Evolutionary conservation across 2,113 vertebrate species (phyloP).

Genomic region (Bothrops jararaca): DNA sequence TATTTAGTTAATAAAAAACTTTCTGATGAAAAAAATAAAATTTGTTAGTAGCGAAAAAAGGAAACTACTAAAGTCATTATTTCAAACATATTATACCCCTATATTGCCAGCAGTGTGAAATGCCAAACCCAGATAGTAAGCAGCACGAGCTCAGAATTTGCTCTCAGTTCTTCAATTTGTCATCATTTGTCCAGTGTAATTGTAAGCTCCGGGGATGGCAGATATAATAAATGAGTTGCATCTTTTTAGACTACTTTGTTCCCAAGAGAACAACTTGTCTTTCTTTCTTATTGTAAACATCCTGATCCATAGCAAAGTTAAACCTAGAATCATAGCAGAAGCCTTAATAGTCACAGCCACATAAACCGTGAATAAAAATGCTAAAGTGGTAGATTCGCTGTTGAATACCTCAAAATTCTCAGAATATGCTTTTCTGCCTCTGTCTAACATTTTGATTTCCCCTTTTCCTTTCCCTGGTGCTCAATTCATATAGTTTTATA

Average conservation of each 20-base stretch:
- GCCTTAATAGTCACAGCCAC: neutral
- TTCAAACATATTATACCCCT: constrained; percentile 33
- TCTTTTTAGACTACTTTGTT: constrained; percentile 39
- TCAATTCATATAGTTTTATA: neutral
- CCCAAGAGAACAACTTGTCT: constrained; percentile 42
- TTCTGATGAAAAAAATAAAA: neutral
- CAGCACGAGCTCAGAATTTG: constrained; percentile 40
- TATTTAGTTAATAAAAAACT: neutral
- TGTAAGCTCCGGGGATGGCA: constrained; percentile 40
- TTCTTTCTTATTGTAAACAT: constrained; percentile 48
- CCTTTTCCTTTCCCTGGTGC: too few relatives aligned
- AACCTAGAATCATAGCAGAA: neutral
- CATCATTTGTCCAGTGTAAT: constrained; percentile 56
- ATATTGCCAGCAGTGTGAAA: constrained; percentile 30
- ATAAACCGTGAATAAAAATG: neutral
- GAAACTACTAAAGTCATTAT: constrained; percentile 1
- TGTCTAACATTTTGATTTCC: neutral
- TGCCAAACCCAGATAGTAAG: constrained; percentile 17
- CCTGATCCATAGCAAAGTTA: constrained; percentile 15
- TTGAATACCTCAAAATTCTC: neutral
- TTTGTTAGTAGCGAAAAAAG: neutral
- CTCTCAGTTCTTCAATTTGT: constrained; percentile 53
- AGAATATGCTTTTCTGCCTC: neutral
- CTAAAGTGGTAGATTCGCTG: neutral
- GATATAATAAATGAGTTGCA: constrained; percentile 53